These are phyloP conservation scores for Chlamydotis undulata DNA, from an alignment of 2,113 vertebrate species.

Conservation along the genomic window DNA sequence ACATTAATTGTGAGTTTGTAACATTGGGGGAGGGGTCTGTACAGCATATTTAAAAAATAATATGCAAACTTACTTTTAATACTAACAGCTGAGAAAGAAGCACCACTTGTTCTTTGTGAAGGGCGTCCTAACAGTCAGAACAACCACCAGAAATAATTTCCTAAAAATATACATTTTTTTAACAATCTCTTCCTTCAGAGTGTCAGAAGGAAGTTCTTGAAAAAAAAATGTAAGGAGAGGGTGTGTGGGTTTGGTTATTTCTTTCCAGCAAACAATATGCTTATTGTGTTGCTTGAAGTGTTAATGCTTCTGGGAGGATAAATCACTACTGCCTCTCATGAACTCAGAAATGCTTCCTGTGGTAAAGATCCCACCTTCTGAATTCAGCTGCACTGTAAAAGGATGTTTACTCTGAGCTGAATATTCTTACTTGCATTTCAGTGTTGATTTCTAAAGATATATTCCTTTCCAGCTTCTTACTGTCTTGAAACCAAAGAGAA, in stretches of 20 bases:
- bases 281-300: not conserved
- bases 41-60: not conserved
- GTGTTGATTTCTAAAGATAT: not conserved
- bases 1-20: not conserved
- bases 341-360: not conserved
- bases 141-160: not conserved
- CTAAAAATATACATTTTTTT: not conserved
- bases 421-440: not conserved
- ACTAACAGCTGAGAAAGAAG: not conserved
- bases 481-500: not conserved
- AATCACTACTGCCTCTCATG: not conserved
- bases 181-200: not conserved
- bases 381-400: not conserved
- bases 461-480: not conserved
- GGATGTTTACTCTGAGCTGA: not conserved
- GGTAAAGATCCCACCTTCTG: not conserved
- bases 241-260: not conserved
- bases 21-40: not conserved
- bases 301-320: conserved; percentile 5
- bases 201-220: not conserved
- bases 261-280: not conserved
- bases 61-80: not conserved
- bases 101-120: not conserved
- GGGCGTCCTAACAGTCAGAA: not conserved
- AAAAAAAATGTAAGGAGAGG: not conserved